Evolutionary conservation across 1,140 invertebrate genomes (phyloP).

Genomic region (Piezodorus guildinii): DNA sequence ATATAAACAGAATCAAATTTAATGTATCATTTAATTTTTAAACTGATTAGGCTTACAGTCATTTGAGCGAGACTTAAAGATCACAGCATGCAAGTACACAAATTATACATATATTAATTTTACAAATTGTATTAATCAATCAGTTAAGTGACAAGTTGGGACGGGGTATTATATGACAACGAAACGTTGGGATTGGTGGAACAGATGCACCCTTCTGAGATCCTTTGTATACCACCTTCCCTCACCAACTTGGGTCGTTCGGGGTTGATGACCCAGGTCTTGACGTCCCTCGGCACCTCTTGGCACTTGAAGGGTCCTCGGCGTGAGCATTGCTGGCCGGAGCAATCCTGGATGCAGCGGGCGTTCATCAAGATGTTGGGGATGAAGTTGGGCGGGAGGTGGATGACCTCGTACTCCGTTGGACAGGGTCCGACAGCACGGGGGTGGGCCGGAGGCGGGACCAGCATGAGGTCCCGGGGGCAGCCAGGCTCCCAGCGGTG

Average conservation of each 20-base stretch:
- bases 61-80: too few species aligned
- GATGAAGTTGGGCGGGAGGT: neutral
- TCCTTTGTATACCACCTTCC: neutral
- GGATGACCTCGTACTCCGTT: neutral
- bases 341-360: constrained; percentile 3
- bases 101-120: too few species aligned
- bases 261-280: neutral
- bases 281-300: neutral
- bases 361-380: neutral
- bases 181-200: neutral
- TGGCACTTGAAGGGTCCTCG: neutral
- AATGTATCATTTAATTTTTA: too few species aligned
- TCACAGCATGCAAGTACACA: too few species aligned
- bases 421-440: neutral
- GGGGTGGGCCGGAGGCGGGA: neutral
- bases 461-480: neutral
- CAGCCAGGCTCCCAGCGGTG: constrained; percentile 4
- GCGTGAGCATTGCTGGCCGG: neutral
- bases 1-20: too few species aligned
- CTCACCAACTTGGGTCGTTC: neutral
- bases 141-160: neutral
- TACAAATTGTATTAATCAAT: neutral
- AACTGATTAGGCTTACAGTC: too few species aligned
- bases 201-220: neutral
- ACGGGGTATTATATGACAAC: neutral